Evolutionary conservation across 2,797 vertebrate genomes (phyloP), one percentile per base, ranked within the genome.

Genomic region (Mionectes olivaceus): DNA sequence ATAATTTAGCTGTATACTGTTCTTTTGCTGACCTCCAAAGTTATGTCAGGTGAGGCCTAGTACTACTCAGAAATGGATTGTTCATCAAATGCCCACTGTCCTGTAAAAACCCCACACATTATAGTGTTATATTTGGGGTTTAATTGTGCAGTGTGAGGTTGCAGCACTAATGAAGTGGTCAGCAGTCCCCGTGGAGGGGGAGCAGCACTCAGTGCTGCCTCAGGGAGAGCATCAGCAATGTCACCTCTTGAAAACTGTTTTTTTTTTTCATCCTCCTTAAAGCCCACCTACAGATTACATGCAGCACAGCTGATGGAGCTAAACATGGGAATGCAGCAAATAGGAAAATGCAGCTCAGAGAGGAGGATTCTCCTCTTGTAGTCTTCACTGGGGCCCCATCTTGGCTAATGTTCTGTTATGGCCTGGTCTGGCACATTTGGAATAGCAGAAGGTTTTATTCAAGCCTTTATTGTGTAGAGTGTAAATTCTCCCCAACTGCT

Each of bases 211-310:
- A 30, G 37, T 60, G 52, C 47, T 74, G 74, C 53, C 49, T 56
- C 33, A 7, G 11, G 19, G 44, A 60, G 25, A 53, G 19, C 32
- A 39, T 30, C 59, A 73, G 25, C 15, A 60, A 13, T 0, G 0
- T 10, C 47, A 68, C 30, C 39, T 71, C 64, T 57, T 23, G 11
- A 35, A 80, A 73, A 80, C 0, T 23, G 9, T 30, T 71, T n/a
- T 13, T 18, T 76, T 33, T 27, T 64, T 43, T 41, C 30, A 5
- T 43, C 12, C 84, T 69, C 60, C 12, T 43, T 52, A 25, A 76
- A 80, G 37, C 23, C 55, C 2, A 1, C 0, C 0, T 47, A 3
- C 28, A 50, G 46, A n/a, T 37, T 41, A 50, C 0, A 1, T 2
- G 1, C n/a, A 75, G 43, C 52, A 49, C 10, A 46, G n/a, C 47